Evolutionary conservation across 2,113 vertebrate species (phyloP).

Genomic region (Miniopterus natalensis): DNA sequence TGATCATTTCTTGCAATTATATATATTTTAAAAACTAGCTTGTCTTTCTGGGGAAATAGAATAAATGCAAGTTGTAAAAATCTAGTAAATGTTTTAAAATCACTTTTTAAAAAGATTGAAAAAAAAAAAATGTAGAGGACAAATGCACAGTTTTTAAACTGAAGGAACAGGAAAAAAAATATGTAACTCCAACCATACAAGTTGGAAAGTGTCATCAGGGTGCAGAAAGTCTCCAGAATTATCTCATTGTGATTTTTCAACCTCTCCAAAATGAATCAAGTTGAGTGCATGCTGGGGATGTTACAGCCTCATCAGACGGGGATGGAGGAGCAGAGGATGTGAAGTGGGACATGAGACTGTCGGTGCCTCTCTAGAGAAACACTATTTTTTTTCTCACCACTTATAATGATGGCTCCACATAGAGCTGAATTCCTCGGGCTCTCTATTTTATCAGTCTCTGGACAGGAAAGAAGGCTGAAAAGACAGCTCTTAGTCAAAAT

Average conservation of each 20-base stretch:
- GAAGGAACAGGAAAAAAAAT: neutral
- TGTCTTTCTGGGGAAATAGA: neutral
- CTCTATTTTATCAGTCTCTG: neutral
- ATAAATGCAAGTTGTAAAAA: neutral
- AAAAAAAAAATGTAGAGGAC: neutral
- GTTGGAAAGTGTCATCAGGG: neutral
- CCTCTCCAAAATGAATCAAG: neutral
- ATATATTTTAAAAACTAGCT: neutral
- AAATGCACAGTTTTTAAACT: neutral
- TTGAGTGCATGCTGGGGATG: neutral
- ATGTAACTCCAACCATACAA: neutral
- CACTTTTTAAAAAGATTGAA: neutral
- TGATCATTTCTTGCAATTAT: neutral
- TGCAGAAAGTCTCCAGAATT: neutral
- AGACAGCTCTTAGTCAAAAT: neutral
- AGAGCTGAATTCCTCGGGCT: neutral
- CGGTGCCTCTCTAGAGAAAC: neutral
- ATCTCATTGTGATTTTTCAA: neutral
- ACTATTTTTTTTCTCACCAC: neutral
- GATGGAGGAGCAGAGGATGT: neutral
- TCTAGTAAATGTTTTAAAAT: neutral
- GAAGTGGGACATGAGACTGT: neutral
- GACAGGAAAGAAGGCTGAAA: neutral
- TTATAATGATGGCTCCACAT: neutral
- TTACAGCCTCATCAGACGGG: neutral